These are phyloP conservation scores for Synanthedon tipuliformis DNA, from an alignment of 2,888 invertebrate genomes.

Conservation along the genomic window DNA sequence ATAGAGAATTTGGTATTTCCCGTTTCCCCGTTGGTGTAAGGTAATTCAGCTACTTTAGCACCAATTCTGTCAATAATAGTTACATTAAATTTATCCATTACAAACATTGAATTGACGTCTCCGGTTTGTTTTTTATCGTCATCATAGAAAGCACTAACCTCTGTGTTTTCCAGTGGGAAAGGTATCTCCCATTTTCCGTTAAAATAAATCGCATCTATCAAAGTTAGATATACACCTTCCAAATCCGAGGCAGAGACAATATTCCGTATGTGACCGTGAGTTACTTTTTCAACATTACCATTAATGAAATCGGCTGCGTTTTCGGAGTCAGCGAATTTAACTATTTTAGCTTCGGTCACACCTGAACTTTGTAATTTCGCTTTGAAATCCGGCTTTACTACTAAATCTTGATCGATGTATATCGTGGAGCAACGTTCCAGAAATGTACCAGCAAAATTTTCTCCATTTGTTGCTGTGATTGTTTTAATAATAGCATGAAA, in stretches of 20 bases:
- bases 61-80: conserved; percentile 20
- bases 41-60: conserved; percentile 40
- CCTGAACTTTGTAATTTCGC: conserved; percentile 17
- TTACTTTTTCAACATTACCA: conserved; percentile 30
- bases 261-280: conserved; percentile 40
- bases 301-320: conserved; percentile 34
- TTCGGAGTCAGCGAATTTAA: conserved; percentile 26
- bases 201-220: conserved; percentile 49
- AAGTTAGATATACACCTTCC: conserved; percentile 22
- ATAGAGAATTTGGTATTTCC: conserved; percentile 65
- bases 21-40: conserved; percentile 28
- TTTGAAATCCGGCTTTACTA: conserved; percentile 23
- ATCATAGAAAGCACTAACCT: conserved; percentile 34
- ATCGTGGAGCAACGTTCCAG: conserved; percentile 37
- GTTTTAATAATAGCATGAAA: conserved; percentile 31
- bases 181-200: conserved; percentile 41
- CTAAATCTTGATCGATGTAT: conserved; percentile 28
- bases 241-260: conserved; percentile 37
- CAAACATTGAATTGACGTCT: conserved; percentile 43
- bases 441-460: conserved; percentile 10
- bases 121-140: conserved; percentile 29
- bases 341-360: conserved; percentile 23
- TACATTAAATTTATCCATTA: conserved; percentile 21
- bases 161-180: conserved; percentile 33
- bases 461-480: conserved; percentile 14